Evolutionary conservation across 2,888 invertebrate genomes (phyloP).

Genomic region (Cheilosia variabilis): DNA sequence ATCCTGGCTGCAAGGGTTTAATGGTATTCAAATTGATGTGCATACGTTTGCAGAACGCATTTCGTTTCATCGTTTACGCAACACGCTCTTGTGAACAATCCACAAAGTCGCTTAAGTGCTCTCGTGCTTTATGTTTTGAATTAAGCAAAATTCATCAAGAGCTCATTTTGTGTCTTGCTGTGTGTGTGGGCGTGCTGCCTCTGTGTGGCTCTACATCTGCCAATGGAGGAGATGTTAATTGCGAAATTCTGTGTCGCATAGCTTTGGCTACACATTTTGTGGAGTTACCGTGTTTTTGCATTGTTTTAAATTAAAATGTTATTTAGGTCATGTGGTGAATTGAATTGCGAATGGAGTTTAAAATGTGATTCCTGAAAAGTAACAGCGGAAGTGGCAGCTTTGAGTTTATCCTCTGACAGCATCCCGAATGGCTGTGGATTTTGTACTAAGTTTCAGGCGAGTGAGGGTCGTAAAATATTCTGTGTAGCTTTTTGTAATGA

Average conservation of each 20-base stretch:
- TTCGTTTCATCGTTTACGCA: conserved; percentile 42
- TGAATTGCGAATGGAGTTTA: neutral
- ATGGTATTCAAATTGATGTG: conserved; percentile 60
- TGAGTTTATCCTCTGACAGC: neutral
- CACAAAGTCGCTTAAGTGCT: conserved; percentile 58
- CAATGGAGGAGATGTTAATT: conserved; percentile 23
- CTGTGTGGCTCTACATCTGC: neutral
- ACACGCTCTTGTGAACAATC: conserved; percentile 41
- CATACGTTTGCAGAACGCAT: conserved; percentile 44
- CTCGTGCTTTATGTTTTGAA: conserved; percentile 32
- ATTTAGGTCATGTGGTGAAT: neutral
- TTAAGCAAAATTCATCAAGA: conserved; percentile 16
- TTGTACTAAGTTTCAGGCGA: neutral
- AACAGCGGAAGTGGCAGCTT: neutral
- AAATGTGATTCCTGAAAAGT: neutral
- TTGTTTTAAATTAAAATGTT: conserved; percentile 19
- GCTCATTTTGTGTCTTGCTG: neutral
- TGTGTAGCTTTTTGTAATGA: no score
- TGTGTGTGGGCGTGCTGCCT: neutral
- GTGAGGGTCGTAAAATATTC: no score
- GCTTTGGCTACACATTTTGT: conserved; percentile 16
- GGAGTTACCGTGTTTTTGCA: neutral
- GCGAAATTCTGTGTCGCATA: conserved; percentile 24
- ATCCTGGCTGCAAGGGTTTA: conserved; percentile 32
- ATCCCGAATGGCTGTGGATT: neutral